Evolutionary conservation across 2,113 vertebrate species (phyloP).

Genomic region (Lycaon pictus): DNA sequence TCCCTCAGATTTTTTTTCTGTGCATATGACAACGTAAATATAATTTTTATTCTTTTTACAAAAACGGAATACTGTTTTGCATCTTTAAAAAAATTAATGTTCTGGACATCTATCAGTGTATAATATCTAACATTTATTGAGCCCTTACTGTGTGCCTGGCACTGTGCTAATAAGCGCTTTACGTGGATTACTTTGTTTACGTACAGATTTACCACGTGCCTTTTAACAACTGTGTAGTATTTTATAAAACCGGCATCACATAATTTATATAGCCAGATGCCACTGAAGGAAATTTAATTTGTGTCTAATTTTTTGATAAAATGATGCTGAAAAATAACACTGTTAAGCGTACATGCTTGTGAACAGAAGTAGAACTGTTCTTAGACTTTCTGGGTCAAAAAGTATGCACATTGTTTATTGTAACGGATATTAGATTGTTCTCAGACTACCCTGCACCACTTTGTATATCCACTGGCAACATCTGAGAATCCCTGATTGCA

Average conservation of each 20-base stretch:
- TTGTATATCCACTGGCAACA: neutral
- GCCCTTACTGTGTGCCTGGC: neutral
- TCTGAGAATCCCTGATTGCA: neutral
- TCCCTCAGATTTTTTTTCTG: neutral
- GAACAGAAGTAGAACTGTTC: neutral
- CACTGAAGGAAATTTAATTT: neutral
- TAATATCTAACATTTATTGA: neutral
- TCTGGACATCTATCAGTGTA: neutral
- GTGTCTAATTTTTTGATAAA: neutral
- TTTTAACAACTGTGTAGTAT: neutral
- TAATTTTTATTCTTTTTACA: conserved; percentile 24
- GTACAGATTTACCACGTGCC: neutral
- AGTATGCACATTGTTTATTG: neutral
- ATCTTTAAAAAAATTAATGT: neutral
- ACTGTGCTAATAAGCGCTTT: conserved; percentile 10
- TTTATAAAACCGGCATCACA: neutral
- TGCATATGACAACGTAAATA: neutral
- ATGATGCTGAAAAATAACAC: neutral
- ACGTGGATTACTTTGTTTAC: neutral
- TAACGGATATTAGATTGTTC: neutral
- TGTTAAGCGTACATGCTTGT: neutral
- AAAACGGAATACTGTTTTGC: conserved; percentile 19
- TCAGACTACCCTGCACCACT: neutral
- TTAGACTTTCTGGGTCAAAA: conserved; percentile 5
- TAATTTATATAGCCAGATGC: neutral